Evolutionary conservation across 2,888 invertebrate species (phyloP), one percentile per base, ranked within the genome.

Genomic region (Meghimatium bilineatum): DNA sequence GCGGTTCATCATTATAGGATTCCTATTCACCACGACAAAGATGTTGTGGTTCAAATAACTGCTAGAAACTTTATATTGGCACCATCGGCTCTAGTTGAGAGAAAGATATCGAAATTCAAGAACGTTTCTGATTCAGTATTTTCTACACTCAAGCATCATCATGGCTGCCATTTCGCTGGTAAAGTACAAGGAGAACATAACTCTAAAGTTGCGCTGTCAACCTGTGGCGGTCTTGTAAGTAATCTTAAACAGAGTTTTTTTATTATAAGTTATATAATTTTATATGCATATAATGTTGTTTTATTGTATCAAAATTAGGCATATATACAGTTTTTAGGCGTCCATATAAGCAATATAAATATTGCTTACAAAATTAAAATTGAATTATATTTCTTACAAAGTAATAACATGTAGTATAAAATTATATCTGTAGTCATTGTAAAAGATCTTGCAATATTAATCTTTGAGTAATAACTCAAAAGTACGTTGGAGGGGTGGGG

Each of bases 141-240:
- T 85, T 85, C 88, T 87, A 88, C 85, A 12, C 82, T 85, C 17
- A 77, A 87, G 14, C 80, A 83, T 6, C 86, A 95, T 95, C 56
- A 32, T n/a, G 85, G 95, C 82, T 97, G 97, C 93, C 97, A 97
- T 94, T 97, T 96, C 94, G 96, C 96, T 85, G 97, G 97, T 88
- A 94, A 95, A 89, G 95, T 97, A 86, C 94, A 95, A 81, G 96
- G 96, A 74, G 96, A 96, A 88, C 94, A 95, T 14, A 94, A 94
- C 83, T 97, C 97, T 63, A 95, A 94, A 87, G 96, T 97, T 80
- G 97, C 97, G 29, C 93, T 97, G 83, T 97, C 97, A 26, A 95
- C 97, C 32, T 97, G 97, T 93, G 95, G 96, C 92, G 97, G 97
- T 91, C 94, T 97, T 95, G 97, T 97, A 94, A 96, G 96, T 92